phyloP scores from a whole-genome alignment of 2,888 invertebrate genomes.

The Drosophila subquinaria region DNA sequence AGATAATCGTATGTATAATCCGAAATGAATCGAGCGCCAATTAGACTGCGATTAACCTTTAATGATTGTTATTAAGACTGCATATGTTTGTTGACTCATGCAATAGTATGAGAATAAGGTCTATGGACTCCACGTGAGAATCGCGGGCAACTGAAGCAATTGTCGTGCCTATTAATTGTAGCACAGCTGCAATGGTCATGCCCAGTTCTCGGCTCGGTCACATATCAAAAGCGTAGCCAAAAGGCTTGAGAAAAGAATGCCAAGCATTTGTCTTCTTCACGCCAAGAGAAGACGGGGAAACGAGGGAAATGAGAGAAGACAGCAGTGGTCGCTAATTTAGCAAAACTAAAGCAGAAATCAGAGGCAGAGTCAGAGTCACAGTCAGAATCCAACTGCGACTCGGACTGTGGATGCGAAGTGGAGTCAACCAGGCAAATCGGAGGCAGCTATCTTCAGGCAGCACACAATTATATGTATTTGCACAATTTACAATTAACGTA shows the following conservation, averaged over 20 bases:
- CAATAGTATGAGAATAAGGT: conserved; percentile 12
- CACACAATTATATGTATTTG: conserved; percentile 75
- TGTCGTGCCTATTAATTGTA: conserved; percentile 70
- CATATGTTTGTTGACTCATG: conserved; percentile 44
- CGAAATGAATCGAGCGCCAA: conserved; percentile 67
- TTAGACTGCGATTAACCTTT: conserved; percentile 52
- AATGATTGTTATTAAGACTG: conserved; percentile 62
- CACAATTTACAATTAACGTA: conserved; percentile 79
- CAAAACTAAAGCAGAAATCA: conserved; percentile 68
- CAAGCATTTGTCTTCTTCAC: conserved; percentile 77
- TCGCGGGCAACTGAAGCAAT: conserved; percentile 39
- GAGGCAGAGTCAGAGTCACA: conserved; percentile 10
- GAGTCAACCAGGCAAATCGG: conserved; percentile 66
- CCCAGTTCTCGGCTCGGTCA: conserved; percentile 50
- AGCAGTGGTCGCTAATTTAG: conserved; percentile 65
- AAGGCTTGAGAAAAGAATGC: conserved; percentile 79
- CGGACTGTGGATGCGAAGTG: conserved; percentile 25
- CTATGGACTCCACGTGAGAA: conserved; percentile 67
- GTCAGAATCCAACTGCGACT: conserved; percentile 1
- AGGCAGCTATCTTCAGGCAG: conserved; percentile 48
- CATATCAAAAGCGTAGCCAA: conserved; percentile 78
- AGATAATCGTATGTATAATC: conserved; percentile 26
- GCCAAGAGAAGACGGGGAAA: conserved; percentile 44
- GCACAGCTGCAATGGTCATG: conserved; percentile 37
- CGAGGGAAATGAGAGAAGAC: conserved; percentile 11